Conservation (phyloP, 2,113 vertebrate species). For the Microcebus murinus region DNA sequence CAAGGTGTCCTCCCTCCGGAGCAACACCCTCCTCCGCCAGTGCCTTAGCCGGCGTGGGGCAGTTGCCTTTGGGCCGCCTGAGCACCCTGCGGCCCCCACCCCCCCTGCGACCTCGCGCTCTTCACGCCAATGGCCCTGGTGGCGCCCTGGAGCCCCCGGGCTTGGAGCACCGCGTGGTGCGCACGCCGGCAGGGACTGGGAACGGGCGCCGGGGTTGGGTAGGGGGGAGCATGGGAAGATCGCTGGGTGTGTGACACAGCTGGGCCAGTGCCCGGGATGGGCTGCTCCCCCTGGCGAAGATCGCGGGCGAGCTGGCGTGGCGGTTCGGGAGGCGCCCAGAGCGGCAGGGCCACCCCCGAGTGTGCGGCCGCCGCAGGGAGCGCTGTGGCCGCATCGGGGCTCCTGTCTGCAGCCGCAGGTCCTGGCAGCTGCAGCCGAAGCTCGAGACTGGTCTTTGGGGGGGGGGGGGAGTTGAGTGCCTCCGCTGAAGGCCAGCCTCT, state of each 20-base stretch:
- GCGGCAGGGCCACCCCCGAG: neutral
- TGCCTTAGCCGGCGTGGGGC: too few species aligned
- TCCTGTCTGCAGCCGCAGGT: neutral
- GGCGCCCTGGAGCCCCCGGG: too few species aligned
- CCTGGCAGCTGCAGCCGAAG: neutral
- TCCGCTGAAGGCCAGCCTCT: neutral
- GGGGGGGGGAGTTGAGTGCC: neutral
- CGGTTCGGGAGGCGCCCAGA: neutral
- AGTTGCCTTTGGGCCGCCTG: too few species aligned
- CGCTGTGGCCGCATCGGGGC: rapidly evolving
- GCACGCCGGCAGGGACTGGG: neutral
- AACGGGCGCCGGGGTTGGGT: neutral
- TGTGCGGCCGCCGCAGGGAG: neutral
- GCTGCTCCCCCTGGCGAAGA: neutral
- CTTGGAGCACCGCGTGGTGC: too few species aligned
- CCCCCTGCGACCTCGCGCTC: too few species aligned
- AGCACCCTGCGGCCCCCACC: too few species aligned
- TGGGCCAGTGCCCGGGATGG: neutral
- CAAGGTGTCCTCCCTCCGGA: too few species aligned
- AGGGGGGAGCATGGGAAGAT: neutral
- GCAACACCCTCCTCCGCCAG: too few species aligned
- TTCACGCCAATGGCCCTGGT: too few species aligned
- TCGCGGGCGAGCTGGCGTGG: neutral
- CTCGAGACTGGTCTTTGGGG: neutral
- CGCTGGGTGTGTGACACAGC: neutral